Conservation (phyloP, 2,888 invertebrate species). For the Griposia aprilina region DNA sequence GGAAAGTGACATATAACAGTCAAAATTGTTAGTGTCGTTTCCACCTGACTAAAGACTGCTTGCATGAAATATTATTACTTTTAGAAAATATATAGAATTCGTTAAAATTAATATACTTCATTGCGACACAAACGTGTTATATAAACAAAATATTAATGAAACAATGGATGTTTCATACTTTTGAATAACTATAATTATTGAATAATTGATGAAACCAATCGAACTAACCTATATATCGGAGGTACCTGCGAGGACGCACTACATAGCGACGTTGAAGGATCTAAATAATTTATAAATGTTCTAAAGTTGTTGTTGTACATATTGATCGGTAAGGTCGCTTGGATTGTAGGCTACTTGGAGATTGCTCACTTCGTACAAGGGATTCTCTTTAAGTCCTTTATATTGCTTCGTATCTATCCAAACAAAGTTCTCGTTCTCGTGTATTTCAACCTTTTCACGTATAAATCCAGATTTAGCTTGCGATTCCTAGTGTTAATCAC, state of each 20-base stretch:
- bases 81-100: constrained; percentile 69
- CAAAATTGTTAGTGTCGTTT: constrained; percentile 64
- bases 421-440: constrained; percentile 79
- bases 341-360: constrained; percentile 86
- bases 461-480: constrained; percentile 87
- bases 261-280: constrained; percentile 69
- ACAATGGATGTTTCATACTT: constrained; percentile 61
- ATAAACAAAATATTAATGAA: constrained; percentile 64
- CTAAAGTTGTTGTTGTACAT: constrained; percentile 85
- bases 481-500: constrained; percentile 84
- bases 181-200: constrained; percentile 62
- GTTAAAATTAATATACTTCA: constrained; percentile 64
- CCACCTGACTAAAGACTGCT: constrained; percentile 80
- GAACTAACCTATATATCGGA: constrained; percentile 64
- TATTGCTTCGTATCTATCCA: constrained; percentile 87
- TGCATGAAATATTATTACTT: constrained; percentile 76
- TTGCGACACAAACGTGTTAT: constrained; percentile 60
- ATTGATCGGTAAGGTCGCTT: constrained; percentile 86
- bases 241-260: constrained; percentile 63
- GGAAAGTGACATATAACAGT: constrained; percentile 35
- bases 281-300: constrained; percentile 76
- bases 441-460: constrained; percentile 82
- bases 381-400: constrained; percentile 89
- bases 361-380: constrained; percentile 90
- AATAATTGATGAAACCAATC: constrained; percentile 62